A percentile compares a stretch with the other conserved stretches of the same genome.
These are phyloP conservation scores for Eudemis profundana DNA, from an alignment of 2,888 invertebrate species.

Conservation along the genomic window DNA sequence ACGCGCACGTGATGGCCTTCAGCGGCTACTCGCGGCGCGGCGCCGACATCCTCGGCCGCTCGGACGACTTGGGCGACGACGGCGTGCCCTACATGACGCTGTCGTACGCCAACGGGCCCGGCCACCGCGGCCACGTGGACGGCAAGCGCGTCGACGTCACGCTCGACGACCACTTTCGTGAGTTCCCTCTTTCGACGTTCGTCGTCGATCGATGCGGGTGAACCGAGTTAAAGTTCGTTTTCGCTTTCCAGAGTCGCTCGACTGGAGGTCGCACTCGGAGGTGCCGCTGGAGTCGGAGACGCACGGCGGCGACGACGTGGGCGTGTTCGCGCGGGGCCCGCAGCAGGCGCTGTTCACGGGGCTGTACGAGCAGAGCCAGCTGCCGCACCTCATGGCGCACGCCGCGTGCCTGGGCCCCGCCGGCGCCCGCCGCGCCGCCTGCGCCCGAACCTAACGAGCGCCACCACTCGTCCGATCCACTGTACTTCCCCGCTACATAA, in stretches of 20 bases:
- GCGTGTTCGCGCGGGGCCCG: slow-evolving; percentile 89
- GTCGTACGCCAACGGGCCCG: slow-evolving; percentile 88
- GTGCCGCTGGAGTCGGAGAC: slow-evolving; percentile 87
- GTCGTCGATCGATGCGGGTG: too few species aligned
- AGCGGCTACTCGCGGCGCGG: slow-evolving; percentile 88
- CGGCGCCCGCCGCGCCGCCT: slow-evolving; percentile 69
- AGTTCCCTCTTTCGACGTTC: too few species aligned
- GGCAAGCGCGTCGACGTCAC: slow-evolving; percentile 79
- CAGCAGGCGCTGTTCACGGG: slow-evolving; percentile 91
- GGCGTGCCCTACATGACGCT: slow-evolving; percentile 85
- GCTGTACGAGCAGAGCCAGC: slow-evolving; percentile 90
- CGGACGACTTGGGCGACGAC: slow-evolving; percentile 74
- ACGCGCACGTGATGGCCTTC: slow-evolving; percentile 89
- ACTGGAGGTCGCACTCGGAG: slow-evolving; percentile 63
- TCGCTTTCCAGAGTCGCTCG: neutral
- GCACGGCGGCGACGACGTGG: slow-evolving; percentile 92
- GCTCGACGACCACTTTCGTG: slow-evolving; percentile 58
- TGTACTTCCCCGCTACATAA: neutral
- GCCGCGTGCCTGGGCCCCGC: slow-evolving; percentile 86
- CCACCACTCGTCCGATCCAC: neutral
- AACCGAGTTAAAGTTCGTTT: too few species aligned
- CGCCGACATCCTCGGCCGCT: slow-evolving; percentile 68
- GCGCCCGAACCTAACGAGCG: slow-evolving; percentile 14
- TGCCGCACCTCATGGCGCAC: slow-evolving; percentile 90
- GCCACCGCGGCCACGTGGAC: slow-evolving; percentile 69